These are phyloP conservation scores for Eulithis prunata DNA, from an alignment of 2,888 invertebrate genomes.

Conservation along the genomic window DNA sequence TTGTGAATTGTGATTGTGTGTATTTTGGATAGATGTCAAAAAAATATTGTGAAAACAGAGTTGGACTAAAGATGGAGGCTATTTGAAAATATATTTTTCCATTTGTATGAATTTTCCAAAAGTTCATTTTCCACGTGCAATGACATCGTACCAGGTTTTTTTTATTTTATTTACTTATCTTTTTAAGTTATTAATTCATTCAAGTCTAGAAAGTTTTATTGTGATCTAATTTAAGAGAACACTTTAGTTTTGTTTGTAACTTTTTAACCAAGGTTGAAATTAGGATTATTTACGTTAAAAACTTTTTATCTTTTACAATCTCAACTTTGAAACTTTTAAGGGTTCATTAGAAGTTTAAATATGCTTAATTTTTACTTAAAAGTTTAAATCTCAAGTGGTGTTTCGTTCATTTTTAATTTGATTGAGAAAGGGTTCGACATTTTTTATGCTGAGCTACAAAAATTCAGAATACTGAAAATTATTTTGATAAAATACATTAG, in stretches of 20 bases:
- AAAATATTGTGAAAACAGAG: constrained; percentile 28
- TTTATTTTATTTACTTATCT: no score
- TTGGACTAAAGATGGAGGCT: not conserved
- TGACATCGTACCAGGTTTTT: no score
- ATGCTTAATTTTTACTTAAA: constrained; percentile 10
- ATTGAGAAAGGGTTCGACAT: not conserved
- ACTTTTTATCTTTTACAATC: constrained; percentile 11
- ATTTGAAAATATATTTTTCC: no score
- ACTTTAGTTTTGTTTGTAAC: constrained; percentile 13
- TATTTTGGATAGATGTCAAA: constrained; percentile 43
- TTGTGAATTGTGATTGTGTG: constrained; percentile 58
- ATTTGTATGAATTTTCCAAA: no score
- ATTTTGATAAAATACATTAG: no score
- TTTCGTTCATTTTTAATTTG: not conserved
- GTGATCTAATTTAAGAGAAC: constrained; percentile 7
- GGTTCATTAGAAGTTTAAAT: constrained; percentile 20
- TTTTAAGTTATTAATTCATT: not conserved
- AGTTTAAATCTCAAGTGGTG: constrained; percentile 10
- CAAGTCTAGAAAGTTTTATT: constrained; percentile 17
- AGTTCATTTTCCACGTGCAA: no score
- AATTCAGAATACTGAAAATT: no score
- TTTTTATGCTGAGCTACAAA: not conserved
- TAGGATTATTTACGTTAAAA: constrained; percentile 12
- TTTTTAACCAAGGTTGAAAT: constrained; percentile 17
- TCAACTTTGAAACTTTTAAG: constrained; percentile 6